Percentiles rank a stretch among this genome's conserved stretches.
phyloP scores from a whole-genome alignment of 2,888 invertebrate species.

The Megastigmus dorsalis region DNA sequence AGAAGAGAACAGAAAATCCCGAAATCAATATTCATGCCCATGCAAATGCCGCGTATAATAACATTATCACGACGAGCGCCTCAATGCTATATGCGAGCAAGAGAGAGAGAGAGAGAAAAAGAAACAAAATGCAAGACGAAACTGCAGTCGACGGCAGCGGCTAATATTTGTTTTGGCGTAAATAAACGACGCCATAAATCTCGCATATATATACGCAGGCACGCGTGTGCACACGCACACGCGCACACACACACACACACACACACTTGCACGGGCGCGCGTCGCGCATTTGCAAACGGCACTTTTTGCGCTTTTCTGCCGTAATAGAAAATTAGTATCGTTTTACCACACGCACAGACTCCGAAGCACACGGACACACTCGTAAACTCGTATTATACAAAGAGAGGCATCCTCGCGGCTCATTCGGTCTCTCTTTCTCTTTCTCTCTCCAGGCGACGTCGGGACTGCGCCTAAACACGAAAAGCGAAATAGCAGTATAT shows the following conservation, averaged over 20 bases:
- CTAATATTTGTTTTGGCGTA: conserved; percentile 45
- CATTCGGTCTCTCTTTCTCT: no score
- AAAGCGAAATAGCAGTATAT: conserved; percentile 67
- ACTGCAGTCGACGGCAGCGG: neutral
- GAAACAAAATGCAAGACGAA: neutral
- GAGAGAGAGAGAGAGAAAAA: no score
- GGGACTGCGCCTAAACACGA: conserved; percentile 71
- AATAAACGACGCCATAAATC: conserved; percentile 48
- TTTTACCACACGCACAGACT: conserved; percentile 60
- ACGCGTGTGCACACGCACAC: no score
- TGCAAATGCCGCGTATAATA: neutral
- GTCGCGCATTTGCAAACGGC: neutral
- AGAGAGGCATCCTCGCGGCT: conserved; percentile 5
- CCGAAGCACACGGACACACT: neutral
- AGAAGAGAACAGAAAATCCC: no score
- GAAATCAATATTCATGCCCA: neutral
- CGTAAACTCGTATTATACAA: neutral
- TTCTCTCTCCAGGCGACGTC: conserved; percentile 54
- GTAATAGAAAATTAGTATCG: conserved; percentile 71
- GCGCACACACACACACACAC: neutral
- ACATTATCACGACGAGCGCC: conserved; percentile 20
- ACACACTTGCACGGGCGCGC: neutral
- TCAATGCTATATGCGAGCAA: no score
- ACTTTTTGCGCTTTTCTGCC: conserved; percentile 43
- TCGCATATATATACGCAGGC: neutral